Base-by-base conservation (phyloP, 2,797 vertebrate genomes). In the Notolabrus celidotus region DNA sequence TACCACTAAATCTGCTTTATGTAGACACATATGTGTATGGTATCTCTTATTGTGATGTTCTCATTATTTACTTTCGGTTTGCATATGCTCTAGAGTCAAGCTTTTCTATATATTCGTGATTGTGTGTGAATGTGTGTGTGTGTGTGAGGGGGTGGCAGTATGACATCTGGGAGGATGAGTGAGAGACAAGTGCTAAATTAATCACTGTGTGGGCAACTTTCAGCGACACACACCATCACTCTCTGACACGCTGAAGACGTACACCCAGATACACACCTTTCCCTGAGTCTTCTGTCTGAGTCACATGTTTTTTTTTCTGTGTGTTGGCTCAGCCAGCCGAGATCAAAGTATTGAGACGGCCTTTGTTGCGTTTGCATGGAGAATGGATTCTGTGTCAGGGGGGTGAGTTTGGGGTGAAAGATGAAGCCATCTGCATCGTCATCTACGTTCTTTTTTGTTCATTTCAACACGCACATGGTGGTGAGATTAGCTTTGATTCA, bases 191-290 rank as follows among this genome's bases (percentile, higher is more conserved):
- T 71, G 71, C 49, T 76, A 71, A 71, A 76, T 86, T 42, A 57
- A 75, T 74, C 56, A 58, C 50, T 23, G 52, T 76, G 80, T 50
- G 67, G 59, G 66, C 56, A 80, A 67, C 54, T 73, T 69, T 41
- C 17, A 63, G 57, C 10, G 0, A 23, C 20, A 1, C 61, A 23
- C 67, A 23, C 33, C 50, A 7, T 68, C 3, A 0, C 14, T 51
- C 17, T 17, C 16, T 27, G 3, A 14, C 36, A 17, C 15, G 15
- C 12, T 0, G 5, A 34, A 20, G 33, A 43, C 31, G 23, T 17
- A 53, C 27, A 68, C 16, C 25, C 49, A 47, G 2, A 63, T n/a
- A n/a, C 43, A 43, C 57, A 51, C 63, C 34, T 71, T 46, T 50
- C 64, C 34, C 49, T 52, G 36, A n/a, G 43, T 57, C 46, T 17